Evolutionary conservation across 2,113 vertebrate species (phyloP).

Genomic region (Crotalus viridis): DNA sequence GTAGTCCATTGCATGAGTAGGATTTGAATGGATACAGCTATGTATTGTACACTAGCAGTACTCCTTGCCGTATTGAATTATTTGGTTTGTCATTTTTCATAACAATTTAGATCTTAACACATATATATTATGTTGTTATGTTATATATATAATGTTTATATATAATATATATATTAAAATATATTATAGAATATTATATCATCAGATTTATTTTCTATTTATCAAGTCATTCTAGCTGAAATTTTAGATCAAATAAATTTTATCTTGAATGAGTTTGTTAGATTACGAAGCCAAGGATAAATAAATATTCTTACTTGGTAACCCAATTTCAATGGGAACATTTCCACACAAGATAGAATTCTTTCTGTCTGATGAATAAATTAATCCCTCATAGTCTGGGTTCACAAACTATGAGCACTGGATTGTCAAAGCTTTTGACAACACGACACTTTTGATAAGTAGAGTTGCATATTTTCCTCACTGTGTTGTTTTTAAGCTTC

Average conservation of each 20-base stretch:
- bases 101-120: neutral
- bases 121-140: neutral
- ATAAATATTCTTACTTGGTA: neutral
- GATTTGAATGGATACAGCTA: neutral
- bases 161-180: no score
- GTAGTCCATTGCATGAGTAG: neutral
- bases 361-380: neutral
- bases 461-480: neutral
- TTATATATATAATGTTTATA: neutral
- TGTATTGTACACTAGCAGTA: neutral
- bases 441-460: neutral
- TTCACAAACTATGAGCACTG: neutral
- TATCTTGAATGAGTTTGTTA: neutral
- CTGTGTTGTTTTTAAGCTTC: slow-evolving; percentile 7
- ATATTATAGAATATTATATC: neutral
- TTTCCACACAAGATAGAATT: neutral
- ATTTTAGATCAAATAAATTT: neutral
- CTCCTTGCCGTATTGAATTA: neutral
- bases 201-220: neutral
- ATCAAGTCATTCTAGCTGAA: neutral
- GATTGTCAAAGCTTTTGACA: neutral
- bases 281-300: neutral
- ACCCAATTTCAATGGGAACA: neutral
- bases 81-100: neutral
- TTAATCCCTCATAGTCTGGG: neutral